Percentiles rank a stretch among this genome's conserved stretches.
Evolutionary conservation across 2,113 vertebrate genomes (phyloP).

Genomic region (Felis catus): DNA sequence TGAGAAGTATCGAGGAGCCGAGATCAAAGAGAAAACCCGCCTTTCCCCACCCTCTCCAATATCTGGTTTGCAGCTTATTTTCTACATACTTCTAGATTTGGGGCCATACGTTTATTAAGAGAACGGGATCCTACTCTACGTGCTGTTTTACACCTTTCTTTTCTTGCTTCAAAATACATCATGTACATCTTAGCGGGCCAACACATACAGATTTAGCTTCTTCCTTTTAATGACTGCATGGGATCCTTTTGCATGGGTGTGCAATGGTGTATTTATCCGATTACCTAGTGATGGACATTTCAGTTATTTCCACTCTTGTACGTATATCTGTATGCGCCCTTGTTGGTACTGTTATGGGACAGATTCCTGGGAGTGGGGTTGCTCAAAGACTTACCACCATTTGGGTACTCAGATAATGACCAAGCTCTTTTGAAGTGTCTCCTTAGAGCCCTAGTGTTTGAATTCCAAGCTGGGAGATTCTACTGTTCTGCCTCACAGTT

Average conservation of each 20-base stretch:
- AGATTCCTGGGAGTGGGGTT: not conserved
- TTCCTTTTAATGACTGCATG: slow-evolving; percentile 9
- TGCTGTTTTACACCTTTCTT: not conserved
- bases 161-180: slow-evolving; percentile 16
- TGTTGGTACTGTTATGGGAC: not conserved
- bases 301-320: not conserved
- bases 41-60: not conserved
- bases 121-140: not conserved
- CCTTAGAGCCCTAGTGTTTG: not conserved
- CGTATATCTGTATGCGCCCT: not conserved
- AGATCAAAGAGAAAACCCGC: not conserved
- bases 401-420: slow-evolving; percentile 22
- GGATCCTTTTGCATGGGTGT: not conserved
- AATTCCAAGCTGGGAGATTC: not conserved
- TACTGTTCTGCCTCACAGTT: not conserved
- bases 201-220: not conserved
- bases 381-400: not conserved
- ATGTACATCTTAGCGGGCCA: not conserved
- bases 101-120: slow-evolving; percentile 2
- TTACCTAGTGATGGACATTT: not conserved
- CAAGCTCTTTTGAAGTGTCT: not conserved
- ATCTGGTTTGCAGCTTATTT: not conserved
- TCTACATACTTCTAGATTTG: not conserved
- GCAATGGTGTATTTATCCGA: not conserved
- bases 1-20: not conserved